Evolutionary conservation across 2,888 invertebrate genomes (phyloP).

Genomic region (Ornithoptera alexandrae): DNA sequence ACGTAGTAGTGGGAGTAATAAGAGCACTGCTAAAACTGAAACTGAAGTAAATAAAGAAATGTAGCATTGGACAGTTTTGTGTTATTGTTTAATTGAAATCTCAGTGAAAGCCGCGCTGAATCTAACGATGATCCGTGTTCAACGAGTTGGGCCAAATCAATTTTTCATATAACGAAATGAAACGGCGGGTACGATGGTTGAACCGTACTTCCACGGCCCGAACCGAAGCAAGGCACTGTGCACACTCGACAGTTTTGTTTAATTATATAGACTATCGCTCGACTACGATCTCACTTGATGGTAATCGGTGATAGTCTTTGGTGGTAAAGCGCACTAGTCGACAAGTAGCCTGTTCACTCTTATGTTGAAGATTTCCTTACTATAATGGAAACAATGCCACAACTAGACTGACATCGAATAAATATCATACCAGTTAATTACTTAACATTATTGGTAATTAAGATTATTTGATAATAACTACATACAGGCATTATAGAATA

Average conservation of each 20-base stretch:
- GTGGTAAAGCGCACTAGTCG: too few species aligned
- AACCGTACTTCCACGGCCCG: neutral
- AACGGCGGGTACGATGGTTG: constrained; percentile 6
- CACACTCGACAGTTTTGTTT: neutral
- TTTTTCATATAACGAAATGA: constrained; percentile 25
- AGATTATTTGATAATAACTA: neutral
- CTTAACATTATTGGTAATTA: neutral
- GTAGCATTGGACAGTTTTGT: too few species aligned
- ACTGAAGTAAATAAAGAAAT: too few species aligned
- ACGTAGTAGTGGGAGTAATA: too few species aligned
- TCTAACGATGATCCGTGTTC: constrained; percentile 17
- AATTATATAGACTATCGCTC: neutral
- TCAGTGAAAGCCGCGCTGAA: neutral
- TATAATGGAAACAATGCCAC: too few species aligned
- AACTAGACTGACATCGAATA: too few species aligned
- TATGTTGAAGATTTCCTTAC: too few species aligned
- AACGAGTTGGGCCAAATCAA: constrained; percentile 20
- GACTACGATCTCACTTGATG: neutral
- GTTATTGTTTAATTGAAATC: neutral
- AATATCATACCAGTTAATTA: too few species aligned
- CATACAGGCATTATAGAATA: neutral
- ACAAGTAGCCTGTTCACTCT: too few species aligned
- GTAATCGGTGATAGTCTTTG: neutral
- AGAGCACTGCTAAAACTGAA: too few species aligned
- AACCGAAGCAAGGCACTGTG: neutral